Evolutionary conservation across 2,113 vertebrate genomes (phyloP).

Genomic region (Sterrhoptilus dennistouni): DNA sequence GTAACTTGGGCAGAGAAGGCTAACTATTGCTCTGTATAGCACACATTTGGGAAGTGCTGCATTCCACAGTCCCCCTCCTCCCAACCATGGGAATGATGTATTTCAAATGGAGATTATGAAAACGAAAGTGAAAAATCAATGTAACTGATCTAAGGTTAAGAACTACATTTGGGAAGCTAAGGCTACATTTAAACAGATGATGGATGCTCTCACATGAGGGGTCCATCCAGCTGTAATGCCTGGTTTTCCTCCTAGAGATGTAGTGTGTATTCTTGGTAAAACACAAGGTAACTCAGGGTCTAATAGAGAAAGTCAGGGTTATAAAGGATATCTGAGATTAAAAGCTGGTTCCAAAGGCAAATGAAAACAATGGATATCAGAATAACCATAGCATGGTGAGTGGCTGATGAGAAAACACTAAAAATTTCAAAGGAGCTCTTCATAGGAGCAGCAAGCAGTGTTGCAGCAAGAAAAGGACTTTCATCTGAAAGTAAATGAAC

Average conservation of each 20-base stretch:
- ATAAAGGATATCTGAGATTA: not conserved
- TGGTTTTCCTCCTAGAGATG: not conserved
- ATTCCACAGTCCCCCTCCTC: not conserved
- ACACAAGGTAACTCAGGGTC: not conserved
- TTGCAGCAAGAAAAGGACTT: not conserved
- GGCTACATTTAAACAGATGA: not conserved
- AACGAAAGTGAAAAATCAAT: conserved; percentile 1
- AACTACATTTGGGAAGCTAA: not conserved
- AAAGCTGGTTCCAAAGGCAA: not conserved
- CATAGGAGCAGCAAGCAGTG: not conserved
- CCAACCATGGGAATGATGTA: not conserved
- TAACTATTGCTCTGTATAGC: not conserved
- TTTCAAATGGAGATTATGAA: conserved; percentile 6
- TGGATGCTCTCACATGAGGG: not conserved
- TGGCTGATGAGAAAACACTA: not conserved
- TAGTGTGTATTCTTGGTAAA: not conserved
- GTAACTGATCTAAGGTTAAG: conserved; percentile 22
- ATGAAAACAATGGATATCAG: not conserved
- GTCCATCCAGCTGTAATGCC: not conserved
- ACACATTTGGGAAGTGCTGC: not conserved
- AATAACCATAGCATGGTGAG: not conserved
- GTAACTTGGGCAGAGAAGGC: not conserved
- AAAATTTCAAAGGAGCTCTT: not conserved
- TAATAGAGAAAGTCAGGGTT: not conserved
- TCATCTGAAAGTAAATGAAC: not conserved